These are phyloP conservation scores for Melangyna quadrimaculata DNA, from an alignment of 2,888 invertebrate genomes.

Conservation along the genomic window DNA sequence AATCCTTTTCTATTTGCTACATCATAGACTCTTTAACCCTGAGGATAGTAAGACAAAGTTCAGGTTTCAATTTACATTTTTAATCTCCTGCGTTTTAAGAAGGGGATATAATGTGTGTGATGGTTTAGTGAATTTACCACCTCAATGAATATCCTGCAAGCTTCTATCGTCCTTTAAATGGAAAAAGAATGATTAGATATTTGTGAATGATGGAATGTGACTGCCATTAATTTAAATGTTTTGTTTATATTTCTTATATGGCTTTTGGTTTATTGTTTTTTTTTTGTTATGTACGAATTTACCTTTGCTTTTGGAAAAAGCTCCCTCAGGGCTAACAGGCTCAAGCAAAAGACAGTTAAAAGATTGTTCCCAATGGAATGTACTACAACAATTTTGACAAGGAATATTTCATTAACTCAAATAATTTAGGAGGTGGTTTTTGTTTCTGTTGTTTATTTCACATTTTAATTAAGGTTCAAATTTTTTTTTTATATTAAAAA, in stretches of 20 bases:
- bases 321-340: neutral
- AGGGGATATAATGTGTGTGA: constrained; percentile 8
- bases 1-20: neutral
- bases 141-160: constrained; percentile 7
- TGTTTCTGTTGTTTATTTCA: neutral
- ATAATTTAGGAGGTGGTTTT: neutral
- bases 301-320: neutral
- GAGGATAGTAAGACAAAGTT: constrained; percentile 6
- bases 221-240: constrained; percentile 35
- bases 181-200: neutral
- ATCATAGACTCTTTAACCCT: neutral
- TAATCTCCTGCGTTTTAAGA: constrained; percentile 46
- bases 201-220: constrained; percentile 6
- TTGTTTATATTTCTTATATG: constrained; percentile 7
- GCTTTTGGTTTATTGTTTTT: neutral
- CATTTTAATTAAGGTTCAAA: neutral
- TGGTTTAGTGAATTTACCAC: neutral
- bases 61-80: constrained; percentile 52
- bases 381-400: neutral
- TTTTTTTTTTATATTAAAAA: neutral
- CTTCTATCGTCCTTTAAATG: neutral
- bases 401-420: constrained; percentile 6
- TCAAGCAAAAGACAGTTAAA: neutral
- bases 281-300: neutral
- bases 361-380: neutral